Evolutionary conservation across 2,888 invertebrate genomes (phyloP).

Genomic region (Scaptomyza caliginosa): DNA sequence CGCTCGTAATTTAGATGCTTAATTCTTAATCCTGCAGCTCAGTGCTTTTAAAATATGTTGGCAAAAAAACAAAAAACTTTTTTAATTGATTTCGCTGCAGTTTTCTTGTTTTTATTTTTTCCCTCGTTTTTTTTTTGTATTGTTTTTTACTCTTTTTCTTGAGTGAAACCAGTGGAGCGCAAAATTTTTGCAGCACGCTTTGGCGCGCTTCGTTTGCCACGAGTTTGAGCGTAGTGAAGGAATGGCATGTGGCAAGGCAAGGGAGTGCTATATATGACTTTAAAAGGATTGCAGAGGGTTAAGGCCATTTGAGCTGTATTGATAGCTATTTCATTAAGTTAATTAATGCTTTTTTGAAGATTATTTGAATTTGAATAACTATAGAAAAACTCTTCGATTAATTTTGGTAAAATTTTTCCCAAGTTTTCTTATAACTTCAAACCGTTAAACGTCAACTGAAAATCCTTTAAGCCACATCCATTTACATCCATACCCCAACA

Average conservation of each 20-base stretch:
- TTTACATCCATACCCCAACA: neutral
- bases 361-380: too few relatives aligned
- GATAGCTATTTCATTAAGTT: neutral
- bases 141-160: constrained; percentile 32
- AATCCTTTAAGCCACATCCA: neutral
- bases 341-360: neutral
- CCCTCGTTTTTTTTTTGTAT: constrained; percentile 14
- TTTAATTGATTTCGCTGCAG: constrained; percentile 70
- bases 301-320: neutral
- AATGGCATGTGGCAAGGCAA: neutral
- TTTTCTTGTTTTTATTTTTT: constrained; percentile 23
- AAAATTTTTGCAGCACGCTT: constrained; percentile 55
- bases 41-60: constrained; percentile 25
- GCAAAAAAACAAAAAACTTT: constrained; percentile 57
- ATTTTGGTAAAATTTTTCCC: too few relatives aligned
- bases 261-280: neutral
- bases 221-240: neutral
- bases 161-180: constrained; percentile 20
- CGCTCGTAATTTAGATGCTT: constrained; percentile 62
- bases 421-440: neutral
- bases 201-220: constrained; percentile 26
- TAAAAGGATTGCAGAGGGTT: constrained; percentile 11
- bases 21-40: constrained; percentile 58
- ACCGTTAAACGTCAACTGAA: neutral
- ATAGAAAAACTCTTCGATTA: too few relatives aligned